Evolutionary conservation across 2,888 invertebrate genomes (phyloP).

Genomic region (Escarpia spicata): DNA sequence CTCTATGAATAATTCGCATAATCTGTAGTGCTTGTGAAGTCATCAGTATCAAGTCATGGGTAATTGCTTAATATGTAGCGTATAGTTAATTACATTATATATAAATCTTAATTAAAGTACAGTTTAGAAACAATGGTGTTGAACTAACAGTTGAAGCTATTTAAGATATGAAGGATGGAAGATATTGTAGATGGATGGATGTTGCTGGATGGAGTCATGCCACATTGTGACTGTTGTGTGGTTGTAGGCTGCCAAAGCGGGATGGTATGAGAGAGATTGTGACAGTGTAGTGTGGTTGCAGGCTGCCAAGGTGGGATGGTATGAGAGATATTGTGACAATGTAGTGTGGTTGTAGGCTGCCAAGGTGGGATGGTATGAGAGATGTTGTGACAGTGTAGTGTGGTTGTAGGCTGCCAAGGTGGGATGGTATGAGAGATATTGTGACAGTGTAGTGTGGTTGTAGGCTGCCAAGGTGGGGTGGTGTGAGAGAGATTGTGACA

Average conservation of each 20-base stretch:
- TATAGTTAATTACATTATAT: not conserved
- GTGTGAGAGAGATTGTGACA: too few relatives aligned
- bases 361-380: constrained; percentile 84
- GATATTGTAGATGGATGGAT: not conserved
- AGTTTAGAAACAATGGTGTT: not conserved
- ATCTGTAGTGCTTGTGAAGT: not conserved
- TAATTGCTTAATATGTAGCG: not conserved
- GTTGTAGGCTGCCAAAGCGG: too few relatives aligned
- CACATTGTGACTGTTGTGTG: too few relatives aligned
- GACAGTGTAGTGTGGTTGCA: constrained; percentile 54
- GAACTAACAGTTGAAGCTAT: not conserved
- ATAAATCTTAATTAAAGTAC: not conserved
- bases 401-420: too few relatives aligned
- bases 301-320: constrained; percentile 83
- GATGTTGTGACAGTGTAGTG: constrained; percentile 69
- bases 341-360: constrained; percentile 72
- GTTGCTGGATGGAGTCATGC: not conserved
- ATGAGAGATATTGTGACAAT: constrained; percentile 77
- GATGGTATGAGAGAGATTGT: too few relatives aligned
- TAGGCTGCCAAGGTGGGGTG: too few relatives aligned
- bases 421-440: too few relatives aligned
- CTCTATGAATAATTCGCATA: not conserved
- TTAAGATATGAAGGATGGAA: not conserved
- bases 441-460: too few relatives aligned
- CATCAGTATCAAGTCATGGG: not conserved